Base-by-base conservation (phyloP, 2,888 invertebrate genomes). In the Cybosia mesomella region DNA sequence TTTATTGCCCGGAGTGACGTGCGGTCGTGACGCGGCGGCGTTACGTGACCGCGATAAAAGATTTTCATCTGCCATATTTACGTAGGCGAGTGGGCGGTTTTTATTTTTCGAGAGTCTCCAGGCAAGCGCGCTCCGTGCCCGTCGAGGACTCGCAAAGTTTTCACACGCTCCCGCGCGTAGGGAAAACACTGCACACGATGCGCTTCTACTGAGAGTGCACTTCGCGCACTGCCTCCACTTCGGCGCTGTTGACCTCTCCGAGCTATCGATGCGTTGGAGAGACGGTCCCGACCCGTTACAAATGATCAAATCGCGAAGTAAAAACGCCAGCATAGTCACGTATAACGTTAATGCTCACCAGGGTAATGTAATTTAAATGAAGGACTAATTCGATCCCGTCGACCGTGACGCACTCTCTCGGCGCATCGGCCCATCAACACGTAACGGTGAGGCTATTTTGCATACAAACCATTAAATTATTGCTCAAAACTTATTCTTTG, bases 11-110 rank as follows among this genome's bases (percentile, higher is more conserved):
- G 85, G 92, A 93, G 93, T 95, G 94, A 94, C 92, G 92, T 85
- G 91, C 92, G 91, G 86, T 94, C 94, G 94, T 95, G 95, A 94
- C 92, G 92, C 91, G 83, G 89, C 91, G 86, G 87, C 85, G 91
- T 90, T 94, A 95, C 95, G 95, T 95, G 95, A 94, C 94, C 92
- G 90, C 91, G 95, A 95, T 95, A 95, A 95, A 94, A 95, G 95
- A 95, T 94, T 93, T 94, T 92, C 94, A 95, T 95, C 95, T 94
- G 91, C 93, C 91, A 93, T 95, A 94, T 95, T 94, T 94, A 94
- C 94, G 92, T 90, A 85, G 92, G 88, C 86, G 92, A 94, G 94
- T 94, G 94, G 94, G 94, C 91, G 94, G 94, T 92, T 94, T 94
- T 94, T 93, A 91, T 93, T 86, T 91, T 93, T 92, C 87, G 88